Base-by-base conservation (phyloP, 37 sponge, comb jelly and placozoan genomes). In the Ephydatia muelleri region DNA sequence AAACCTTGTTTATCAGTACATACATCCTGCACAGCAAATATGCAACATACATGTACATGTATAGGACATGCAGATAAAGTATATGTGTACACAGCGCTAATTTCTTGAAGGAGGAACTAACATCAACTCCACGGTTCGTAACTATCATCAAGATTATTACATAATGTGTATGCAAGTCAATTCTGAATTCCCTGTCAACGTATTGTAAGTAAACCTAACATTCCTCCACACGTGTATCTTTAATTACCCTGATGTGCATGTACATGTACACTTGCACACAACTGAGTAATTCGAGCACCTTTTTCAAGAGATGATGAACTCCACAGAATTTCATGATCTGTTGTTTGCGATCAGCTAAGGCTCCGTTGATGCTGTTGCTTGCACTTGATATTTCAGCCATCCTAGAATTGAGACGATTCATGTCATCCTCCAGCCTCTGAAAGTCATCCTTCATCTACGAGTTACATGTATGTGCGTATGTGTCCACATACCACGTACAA, bases 371-470 rank as follows among this genome's bases (percentile, higher is more conserved):
- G 68, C 75, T 83, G 77, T 78, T 83, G 70, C 97, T 97, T 47
- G 99, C 87, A 26, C 64, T 76, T 19, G 88, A 88, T 67, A 99
- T 97, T 30, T 84, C 87, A 32, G 82, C 79, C 94, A 99, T 94
- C 34, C 87, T 86, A 27, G 80, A 75, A 21, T 88, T 73, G 75
- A 97, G 79, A 14, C 73, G 76, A 4, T 43, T 75, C 98, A 97
- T 97, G 72, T 93, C 91, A 43, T 97, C 93, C 47, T 97, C 98
- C 85, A 97, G 75, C 31, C 84, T 66, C 68, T 91, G 88, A 80
- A 97, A 97, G 73, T 97, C 98, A 75, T 91, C 82, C 72, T 95
- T 95, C 98, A 97, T 97, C 96, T 97, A 68, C 5, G 76, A 0
- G 32, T 49, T n/a, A 69, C 25, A 66, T 35, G 71, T 11, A 36